Evolutionary conservation across 2,888 invertebrate species (phyloP), one percentile per base, ranked within the genome.

Genomic region (Prosopocoilus inquinatus): DNA sequence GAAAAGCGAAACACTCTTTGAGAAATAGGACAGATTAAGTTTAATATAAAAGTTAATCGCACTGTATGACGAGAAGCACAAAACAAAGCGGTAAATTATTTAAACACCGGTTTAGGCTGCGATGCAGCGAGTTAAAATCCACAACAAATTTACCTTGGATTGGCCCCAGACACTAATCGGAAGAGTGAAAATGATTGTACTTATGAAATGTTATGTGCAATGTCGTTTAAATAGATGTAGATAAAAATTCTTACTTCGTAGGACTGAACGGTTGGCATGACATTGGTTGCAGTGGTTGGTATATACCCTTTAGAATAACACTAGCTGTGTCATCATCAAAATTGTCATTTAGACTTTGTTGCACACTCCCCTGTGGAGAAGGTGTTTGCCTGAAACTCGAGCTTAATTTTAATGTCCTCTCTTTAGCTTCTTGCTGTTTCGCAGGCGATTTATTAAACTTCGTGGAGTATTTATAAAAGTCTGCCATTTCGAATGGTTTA

Each of bases 401-500:
- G 28, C 46, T 55, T 8, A 39, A 57, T 20, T 13, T 32, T 28
- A 12, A 33, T n/a, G 28, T 36, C 28, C 39, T 43, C 3, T 35
- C 11, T 36, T 20, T 47, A 3, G 43, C 51, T 45, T 47, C 45
- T 4, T 36, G 15, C 16, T 57, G 54, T 47, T 65, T 63, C 34
- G 53, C 49, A 13, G 75, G 74, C 5, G 75, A 73, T 54, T 74
- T 93, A 88, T 59, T 95, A 84, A 90, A 94, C 74, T 95, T 94
- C 3, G 94, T 95, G 49, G 96, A 96, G 76, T 97, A 97, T 78
- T 96, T 97, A 76, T 96, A 97, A 76, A 95, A 96, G 77, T 97
- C 97, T 0, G 95, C 89, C 92, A 96, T 95, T 81, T 96, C 96
- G 79, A 96, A 97, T 2, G 96, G 96, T 74, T 97, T 97, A 0